Base-by-base conservation (phyloP, 2,113 vertebrate species). In the Haemorhous mexicanus region DNA sequence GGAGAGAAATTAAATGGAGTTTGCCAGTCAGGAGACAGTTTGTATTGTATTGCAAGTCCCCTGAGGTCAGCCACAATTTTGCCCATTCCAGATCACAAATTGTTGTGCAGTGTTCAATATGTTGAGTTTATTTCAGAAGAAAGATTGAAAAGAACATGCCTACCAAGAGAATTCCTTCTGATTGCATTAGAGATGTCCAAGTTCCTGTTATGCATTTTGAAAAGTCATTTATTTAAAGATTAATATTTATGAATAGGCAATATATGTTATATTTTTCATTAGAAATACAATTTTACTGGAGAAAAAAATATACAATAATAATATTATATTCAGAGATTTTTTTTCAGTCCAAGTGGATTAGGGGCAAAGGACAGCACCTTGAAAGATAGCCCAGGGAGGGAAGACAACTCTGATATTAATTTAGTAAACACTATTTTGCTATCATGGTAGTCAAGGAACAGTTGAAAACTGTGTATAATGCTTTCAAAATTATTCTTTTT, bases 1-100 rank as follows among this genome's bases (percentile, higher is more conserved):
- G 37, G 53, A 92, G 50, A 70, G 37, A 96, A 96, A 95, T 95
- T 97, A 95, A 94, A 93, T 95, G 56, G 66, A 95, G 37, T 95
- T 95, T 94, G 28, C 52, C 53, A 94, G 81, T 81, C n/a, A 88
- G 80, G 80, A 95, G 84, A 80, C 49, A 84, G 84, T 84, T 95
- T 3, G 1, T 84, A 84, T 80, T 96, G 37, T 68, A 49, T 37
- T 90, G 53, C n/a, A 86, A 89, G 19, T 96, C 93, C 84, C 92
- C 35, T 67, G 6, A 73, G 77, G 16, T 90, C 61, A 90, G 66
- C 24, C 63, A 93, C 78, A 93, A 86, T 94, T 94, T 91, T 93
- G 88, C 72, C 56, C 61, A 84, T 94, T 96, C 66, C 67, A 90
- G 68, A 75, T 67, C 1, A 0, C 66, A 94, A 96, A 94, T 94